Percentiles rank a stretch among this genome's conserved stretches.
These are phyloP conservation scores for Manis pentadactyla DNA, from an alignment of 2,797 vertebrate species.

Conservation along the genomic window DNA sequence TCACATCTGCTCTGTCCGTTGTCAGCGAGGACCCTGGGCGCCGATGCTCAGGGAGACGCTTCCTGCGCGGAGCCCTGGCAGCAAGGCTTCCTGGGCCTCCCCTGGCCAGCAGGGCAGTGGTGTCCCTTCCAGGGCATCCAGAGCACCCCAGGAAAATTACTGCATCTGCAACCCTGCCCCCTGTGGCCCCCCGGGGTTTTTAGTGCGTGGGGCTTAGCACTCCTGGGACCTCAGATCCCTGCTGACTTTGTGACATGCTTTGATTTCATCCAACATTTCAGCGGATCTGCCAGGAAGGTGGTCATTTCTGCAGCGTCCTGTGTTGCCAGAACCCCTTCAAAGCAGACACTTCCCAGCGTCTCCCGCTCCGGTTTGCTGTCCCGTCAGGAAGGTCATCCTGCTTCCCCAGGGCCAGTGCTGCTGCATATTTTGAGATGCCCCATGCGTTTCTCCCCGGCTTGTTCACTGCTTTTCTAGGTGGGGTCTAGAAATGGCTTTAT, in stretches of 20 bases:
- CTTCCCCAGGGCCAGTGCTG: rapidly evolving
- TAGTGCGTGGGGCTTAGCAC: background rate
- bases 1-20: background rate
- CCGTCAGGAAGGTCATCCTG: rapidly evolving
- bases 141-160: too few species aligned
- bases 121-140: too few species aligned
- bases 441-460: rapidly evolving
- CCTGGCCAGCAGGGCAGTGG: too few species aligned
- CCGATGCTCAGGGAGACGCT: background rate
- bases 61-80: background rate
- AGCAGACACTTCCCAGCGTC: rapidly evolving
- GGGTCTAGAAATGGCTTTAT: background rate
- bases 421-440: rapidly evolving
- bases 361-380: background rate
- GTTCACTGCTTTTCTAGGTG: background rate
- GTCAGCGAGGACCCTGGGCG: background rate
- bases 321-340: background rate
- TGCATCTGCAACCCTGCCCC: too few species aligned
- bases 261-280: rapidly evolving
- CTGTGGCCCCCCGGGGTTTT: too few species aligned
- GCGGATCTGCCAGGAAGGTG: background rate
- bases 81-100: background rate
- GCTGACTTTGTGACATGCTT: too few species aligned
- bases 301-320: too few species aligned
- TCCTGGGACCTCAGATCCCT: background rate